Conservation (phyloP, 1,140 invertebrate species). For the Trichogramma pretiosum region DNA sequence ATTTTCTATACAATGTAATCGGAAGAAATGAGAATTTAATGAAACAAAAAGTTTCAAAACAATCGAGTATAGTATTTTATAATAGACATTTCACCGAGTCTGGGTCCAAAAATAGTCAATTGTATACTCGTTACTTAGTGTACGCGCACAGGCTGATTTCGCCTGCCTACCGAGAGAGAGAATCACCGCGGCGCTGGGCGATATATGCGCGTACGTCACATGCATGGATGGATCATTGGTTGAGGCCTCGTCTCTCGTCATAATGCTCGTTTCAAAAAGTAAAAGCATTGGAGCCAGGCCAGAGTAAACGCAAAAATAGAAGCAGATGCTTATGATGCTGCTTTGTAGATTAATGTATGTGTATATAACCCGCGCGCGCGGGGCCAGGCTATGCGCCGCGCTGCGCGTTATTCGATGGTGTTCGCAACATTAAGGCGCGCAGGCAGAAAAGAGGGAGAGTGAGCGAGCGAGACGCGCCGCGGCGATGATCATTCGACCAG, state of each 20-base stretch:
- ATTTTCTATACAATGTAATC: too few relatives aligned
- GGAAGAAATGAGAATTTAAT: too few relatives aligned
- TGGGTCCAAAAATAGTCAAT: too few relatives aligned
- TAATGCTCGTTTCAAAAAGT: slow-evolving; percentile 42
- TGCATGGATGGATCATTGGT: slow-evolving; percentile 35
- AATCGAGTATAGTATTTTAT: too few relatives aligned
- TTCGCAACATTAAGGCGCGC: background rate
- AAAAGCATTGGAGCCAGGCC: slow-evolving; percentile 44
- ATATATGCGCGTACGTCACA: slow-evolving; percentile 1
- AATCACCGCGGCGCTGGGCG: background rate
- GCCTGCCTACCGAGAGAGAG: background rate
- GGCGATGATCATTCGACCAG: too few relatives aligned
- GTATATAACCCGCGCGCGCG: slow-evolving; percentile 13
- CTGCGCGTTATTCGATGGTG: too few relatives aligned
- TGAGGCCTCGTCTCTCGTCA: slow-evolving; percentile 42
- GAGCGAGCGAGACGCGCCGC: slow-evolving; percentile 20
- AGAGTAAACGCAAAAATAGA: slow-evolving; percentile 42
- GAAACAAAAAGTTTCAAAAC: too few relatives aligned
- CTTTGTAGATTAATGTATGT: slow-evolving; percentile 27
- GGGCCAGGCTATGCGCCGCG: too few relatives aligned
- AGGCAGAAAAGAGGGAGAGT: slow-evolving; percentile 22
- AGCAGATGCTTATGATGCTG: slow-evolving; percentile 38
- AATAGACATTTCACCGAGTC: too few relatives aligned
- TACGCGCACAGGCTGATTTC: too few relatives aligned
- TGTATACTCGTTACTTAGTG: too few relatives aligned